Evolutionary conservation across 2,797 vertebrate genomes (phyloP).

Genomic region (Typhlichthys eigenmanni): DNA sequence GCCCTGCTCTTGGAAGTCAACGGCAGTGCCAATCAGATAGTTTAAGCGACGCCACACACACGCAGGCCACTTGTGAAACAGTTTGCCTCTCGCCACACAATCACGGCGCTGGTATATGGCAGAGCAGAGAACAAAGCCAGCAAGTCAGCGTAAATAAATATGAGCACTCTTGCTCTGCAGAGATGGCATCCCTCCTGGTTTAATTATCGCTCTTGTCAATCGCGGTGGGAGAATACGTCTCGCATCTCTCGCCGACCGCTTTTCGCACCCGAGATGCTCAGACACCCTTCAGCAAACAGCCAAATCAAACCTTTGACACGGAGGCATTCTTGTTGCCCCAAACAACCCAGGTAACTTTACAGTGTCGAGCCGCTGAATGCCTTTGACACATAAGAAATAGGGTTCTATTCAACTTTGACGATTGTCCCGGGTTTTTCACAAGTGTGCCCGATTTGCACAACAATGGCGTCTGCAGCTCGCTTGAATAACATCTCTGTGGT

Average conservation of each 20-base stretch:
- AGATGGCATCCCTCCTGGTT: constrained; percentile 70
- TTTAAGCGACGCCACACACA: constrained; percentile 39
- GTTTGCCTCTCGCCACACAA: constrained; percentile 44
- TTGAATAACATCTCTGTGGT: constrained; percentile 64
- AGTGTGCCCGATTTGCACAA: constrained; percentile 73
- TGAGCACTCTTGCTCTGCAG: constrained; percentile 57
- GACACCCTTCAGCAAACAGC: constrained; percentile 72
- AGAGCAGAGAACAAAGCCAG: constrained; percentile 53
- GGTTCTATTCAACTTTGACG: constrained; percentile 70
- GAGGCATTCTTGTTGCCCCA: constrained; percentile 63
- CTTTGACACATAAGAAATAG: constrained; percentile 72
- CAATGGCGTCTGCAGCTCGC: constrained; percentile 61
- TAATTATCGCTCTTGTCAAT: constrained; percentile 81
- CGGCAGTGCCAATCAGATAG: constrained; percentile 26
- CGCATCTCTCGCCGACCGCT: constrained; percentile 63
- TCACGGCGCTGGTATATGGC: constrained; percentile 42
- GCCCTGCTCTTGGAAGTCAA: constrained; percentile 29
- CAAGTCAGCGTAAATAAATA: constrained; percentile 68
- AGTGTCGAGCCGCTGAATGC: constrained; percentile 59
- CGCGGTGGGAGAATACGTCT: constrained; percentile 70
- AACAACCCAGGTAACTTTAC: constrained; percentile 70
- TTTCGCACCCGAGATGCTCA: constrained; percentile 69
- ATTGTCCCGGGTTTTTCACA: constrained; percentile 62
- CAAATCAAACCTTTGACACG: constrained; percentile 62
- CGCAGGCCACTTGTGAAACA: constrained; percentile 47